Evolutionary conservation across 2,797 vertebrate species (phyloP), one percentile per base, ranked within the genome.

Genomic region (Spea hammondii): DNA sequence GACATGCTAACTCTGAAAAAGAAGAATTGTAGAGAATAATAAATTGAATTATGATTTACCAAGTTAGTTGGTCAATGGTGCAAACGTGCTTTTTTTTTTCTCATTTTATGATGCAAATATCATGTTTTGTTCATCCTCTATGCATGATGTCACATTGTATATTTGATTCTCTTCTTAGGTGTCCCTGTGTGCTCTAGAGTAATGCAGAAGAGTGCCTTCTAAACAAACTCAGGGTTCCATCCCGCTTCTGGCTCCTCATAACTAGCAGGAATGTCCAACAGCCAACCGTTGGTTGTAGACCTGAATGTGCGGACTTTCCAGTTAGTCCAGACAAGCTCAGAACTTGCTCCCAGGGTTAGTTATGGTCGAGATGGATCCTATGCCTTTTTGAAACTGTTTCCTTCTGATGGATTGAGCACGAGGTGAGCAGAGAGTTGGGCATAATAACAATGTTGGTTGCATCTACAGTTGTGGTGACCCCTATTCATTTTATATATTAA

Each of bases 291-390:
- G 7, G 48, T 78, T 7, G 72, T 47, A 49, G 44, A 48, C 14
- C 44, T 55, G 5, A 67, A 77, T 55, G 44, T 71, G 13, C 65
- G 54, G 69, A 65, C 48, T n/a, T 78, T 53, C 69, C 60, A 48
- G n/a, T 50, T 71, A 65, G 76, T 78, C 13, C 50, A 78, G 44
- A 78, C 76, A 11, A 78, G 77, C 44, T 72, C 77, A 5, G 70
- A 45, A 13, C 13, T n/a, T 5, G 77, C 66, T n/a, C 72, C 44
- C 8, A 66, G 72, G 57, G 54, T 70, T 45, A 72, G 50, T 6
- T 66, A 78, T 44, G 51, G 14, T 49, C 50, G 60, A 44, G 57
- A 64, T 17, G 60, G 46, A 8, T 17, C 4, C 14, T 5, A 11
- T 32, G 77, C 65, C 6, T 72, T 78, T 11, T 55, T 78, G 13